These are phyloP conservation scores for Microcebus ravelobensis DNA, from an alignment of 2,113 vertebrate genomes.

Conservation along the genomic window DNA sequence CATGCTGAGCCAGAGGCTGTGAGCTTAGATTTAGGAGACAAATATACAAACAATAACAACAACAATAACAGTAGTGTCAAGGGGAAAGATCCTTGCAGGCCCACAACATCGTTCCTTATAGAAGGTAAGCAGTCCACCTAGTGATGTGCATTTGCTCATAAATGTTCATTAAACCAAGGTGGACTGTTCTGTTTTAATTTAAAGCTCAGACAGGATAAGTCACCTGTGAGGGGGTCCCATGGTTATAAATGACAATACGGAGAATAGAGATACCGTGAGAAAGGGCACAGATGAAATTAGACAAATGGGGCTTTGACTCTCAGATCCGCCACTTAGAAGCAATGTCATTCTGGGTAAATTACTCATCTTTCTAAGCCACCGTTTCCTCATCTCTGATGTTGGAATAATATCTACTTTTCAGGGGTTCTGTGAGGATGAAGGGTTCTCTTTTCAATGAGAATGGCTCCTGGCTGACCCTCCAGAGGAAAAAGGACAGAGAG, in stretches of 20 bases:
- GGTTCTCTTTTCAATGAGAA: neutral
- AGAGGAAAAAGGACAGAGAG: neutral
- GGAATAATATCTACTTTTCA: neutral
- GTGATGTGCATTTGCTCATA: neutral
- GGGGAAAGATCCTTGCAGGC: neutral
- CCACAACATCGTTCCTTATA: neutral
- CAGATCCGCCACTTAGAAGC: neutral
- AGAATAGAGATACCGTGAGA: neutral
- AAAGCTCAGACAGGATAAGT: neutral
- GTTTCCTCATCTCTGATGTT: neutral
- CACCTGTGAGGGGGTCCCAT: neutral
- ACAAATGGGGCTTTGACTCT: neutral
- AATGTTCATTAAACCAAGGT: neutral
- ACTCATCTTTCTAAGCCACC: neutral
- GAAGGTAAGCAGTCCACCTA: neutral
- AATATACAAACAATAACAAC: neutral
- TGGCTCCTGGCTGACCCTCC: neutral
- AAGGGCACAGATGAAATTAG: neutral
- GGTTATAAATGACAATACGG: neutral
- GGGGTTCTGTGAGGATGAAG: neutral
- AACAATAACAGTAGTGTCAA: neutral
- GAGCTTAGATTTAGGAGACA: neutral
- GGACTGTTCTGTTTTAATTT: neutral
- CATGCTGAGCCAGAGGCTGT: neutral
- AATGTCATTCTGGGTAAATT: rapidly evolving